A percentile compares a stretch with the other conserved stretches of the same genome.
Conservation (phyloP, 2,888 invertebrate genomes). For the Polietes domitor region DNA sequence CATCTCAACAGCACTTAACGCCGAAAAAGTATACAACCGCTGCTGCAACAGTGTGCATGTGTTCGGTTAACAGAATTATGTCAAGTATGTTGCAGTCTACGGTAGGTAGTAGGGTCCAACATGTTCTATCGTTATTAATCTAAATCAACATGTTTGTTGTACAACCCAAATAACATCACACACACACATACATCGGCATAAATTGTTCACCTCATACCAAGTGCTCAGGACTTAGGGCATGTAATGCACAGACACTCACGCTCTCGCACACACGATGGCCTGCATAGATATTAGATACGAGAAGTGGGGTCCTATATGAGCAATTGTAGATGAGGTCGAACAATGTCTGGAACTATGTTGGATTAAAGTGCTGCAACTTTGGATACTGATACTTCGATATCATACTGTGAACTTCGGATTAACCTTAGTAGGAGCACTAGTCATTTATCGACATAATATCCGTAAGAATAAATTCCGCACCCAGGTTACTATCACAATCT, state of each 20-base stretch:
- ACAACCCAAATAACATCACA: neutral
- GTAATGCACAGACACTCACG: conserved; percentile 36
- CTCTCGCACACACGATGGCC: conserved; percentile 24
- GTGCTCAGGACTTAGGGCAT: conserved; percentile 21
- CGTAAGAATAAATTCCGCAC: too few species aligned
- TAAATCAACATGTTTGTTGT: conserved; percentile 49
- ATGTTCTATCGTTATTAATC: conserved; percentile 57
- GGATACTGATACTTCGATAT: too few species aligned
- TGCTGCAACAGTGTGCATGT: neutral
- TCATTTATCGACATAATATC: too few species aligned
- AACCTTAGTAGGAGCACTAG: too few species aligned
- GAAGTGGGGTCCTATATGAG: too few species aligned
- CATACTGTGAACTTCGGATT: too few species aligned
- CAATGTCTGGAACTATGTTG: too few species aligned
- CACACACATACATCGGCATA: neutral
- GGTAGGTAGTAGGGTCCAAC: conserved; percentile 39
- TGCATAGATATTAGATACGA: neutral
- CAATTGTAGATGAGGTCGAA: too few species aligned
- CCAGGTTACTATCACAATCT: too few species aligned
- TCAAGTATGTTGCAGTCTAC: conserved; percentile 38
- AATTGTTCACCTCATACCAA: neutral
- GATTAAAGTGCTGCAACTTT: too few species aligned
- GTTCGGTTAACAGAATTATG: conserved; percentile 29
- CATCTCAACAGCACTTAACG: neutral
- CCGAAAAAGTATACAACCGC: neutral